A percentile compares a stretch with the other conserved stretches of the same genome.
Conservation (phyloP, 1,140 invertebrate genomes). For the Cylas formicarius region DNA sequence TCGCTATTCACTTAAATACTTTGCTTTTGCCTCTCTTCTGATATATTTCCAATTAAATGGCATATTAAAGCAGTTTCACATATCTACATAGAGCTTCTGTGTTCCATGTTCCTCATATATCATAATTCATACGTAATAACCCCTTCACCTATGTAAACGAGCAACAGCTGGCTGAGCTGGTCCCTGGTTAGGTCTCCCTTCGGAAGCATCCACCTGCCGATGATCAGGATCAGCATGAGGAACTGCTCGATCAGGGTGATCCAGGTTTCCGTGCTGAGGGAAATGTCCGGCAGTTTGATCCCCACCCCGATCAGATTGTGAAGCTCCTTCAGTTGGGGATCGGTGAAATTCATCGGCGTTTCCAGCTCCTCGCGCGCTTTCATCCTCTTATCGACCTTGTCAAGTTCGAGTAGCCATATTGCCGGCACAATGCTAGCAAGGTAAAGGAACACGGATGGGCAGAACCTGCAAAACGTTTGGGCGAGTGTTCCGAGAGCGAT, state of each 20-base stretch:
- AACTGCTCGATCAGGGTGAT: conserved; percentile 84
- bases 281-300: conserved; percentile 53
- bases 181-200: conserved; percentile 85
- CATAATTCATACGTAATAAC: too few species aligned
- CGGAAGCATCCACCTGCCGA: conserved; percentile 82
- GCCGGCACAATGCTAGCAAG: conserved; percentile 73
- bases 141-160: conserved; percentile 80
- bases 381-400: conserved; percentile 65
- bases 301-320: conserved; percentile 53
- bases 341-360: conserved; percentile 46
- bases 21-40: too few species aligned
- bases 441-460: conserved; percentile 78
- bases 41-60: too few species aligned
- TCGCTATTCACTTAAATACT: too few species aligned
- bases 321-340: conserved; percentile 48
- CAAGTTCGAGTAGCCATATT: conserved; percentile 77
- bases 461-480: conserved; percentile 62
- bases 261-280: conserved; percentile 69
- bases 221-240: conserved; percentile 78
- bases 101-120: too few species aligned
- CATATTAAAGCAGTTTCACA: too few species aligned
- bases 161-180: conserved; percentile 82
- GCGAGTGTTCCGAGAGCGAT: too few species aligned
- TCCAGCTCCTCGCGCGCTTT: conserved; percentile 46
- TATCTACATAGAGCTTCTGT: too few species aligned